Percentiles rank a stretch among this genome's conserved stretches.
phyloP scores from a whole-genome alignment of 2,888 invertebrate genomes.

The Oscheius sp. region DNA sequence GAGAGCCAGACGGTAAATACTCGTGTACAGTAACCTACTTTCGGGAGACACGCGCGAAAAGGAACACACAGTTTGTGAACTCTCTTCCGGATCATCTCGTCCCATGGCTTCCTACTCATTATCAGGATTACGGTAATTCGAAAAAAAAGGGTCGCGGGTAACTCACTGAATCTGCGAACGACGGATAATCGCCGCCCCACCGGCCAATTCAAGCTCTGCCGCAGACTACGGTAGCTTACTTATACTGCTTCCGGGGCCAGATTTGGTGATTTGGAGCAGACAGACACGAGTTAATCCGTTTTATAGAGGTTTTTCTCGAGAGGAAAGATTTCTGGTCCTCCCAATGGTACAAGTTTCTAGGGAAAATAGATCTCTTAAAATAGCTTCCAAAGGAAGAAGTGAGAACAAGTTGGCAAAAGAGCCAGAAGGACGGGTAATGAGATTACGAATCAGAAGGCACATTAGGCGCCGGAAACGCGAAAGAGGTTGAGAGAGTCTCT shows the following conservation, averaged over 20 bases:
- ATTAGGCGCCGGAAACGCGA: constrained; percentile 30
- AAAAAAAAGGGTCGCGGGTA: constrained; percentile 6
- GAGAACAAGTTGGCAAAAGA: no score
- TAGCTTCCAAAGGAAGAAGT: no score
- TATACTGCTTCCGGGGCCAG: neutral
- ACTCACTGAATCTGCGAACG: constrained; percentile 12
- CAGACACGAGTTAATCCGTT: neutral
- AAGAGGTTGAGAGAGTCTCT: neutral
- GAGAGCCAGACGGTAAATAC: constrained; percentile 32
- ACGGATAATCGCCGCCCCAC: constrained; percentile 21
- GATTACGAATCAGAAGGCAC: constrained; percentile 31
- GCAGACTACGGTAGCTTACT: constrained; percentile 21
- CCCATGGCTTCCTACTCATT: neutral
- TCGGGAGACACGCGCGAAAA: constrained; percentile 1
- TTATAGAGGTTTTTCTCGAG: neutral
- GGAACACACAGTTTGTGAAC: neutral
- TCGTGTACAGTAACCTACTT: constrained; percentile 36
- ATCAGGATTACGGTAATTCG: constrained; percentile 25
- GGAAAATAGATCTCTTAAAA: neutral
- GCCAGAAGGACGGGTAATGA: constrained; percentile 26
- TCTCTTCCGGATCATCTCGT: neutral
- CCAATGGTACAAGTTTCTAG: neutral
- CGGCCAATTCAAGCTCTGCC: constrained; percentile 10
- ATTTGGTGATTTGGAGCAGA: neutral
- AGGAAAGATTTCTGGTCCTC: neutral